phyloP scores from a whole-genome alignment of 2,888 invertebrate genomes.

The Azorinus chamasolen region DNA sequence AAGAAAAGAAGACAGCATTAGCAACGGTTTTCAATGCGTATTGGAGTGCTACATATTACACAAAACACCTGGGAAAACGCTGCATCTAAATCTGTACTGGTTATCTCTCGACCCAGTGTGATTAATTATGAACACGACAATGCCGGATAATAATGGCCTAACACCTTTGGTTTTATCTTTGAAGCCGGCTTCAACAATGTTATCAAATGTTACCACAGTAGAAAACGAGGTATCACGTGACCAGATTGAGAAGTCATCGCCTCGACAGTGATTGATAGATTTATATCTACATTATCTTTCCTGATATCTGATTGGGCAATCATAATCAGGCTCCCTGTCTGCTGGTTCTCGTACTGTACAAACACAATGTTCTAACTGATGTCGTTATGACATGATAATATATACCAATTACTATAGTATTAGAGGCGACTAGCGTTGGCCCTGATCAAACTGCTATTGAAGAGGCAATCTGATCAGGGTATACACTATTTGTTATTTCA shows the following conservation, averaged over 20 bases:
- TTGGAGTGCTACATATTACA: too few relatives aligned
- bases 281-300: slow-evolving; percentile 45
- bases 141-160: not conserved
- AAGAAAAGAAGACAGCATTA: too few relatives aligned
- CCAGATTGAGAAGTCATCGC: too few relatives aligned
- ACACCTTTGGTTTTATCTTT: slow-evolving; percentile 8
- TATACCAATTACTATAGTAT: too few relatives aligned
- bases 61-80: not conserved
- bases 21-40: too few relatives aligned
- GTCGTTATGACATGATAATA: too few relatives aligned
- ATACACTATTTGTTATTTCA: too few relatives aligned
- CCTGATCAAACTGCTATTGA: too few relatives aligned
- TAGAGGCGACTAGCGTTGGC: too few relatives aligned
- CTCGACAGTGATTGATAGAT: slow-evolving; percentile 50
- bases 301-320: slow-evolving; percentile 45
- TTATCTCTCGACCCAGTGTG: not conserved
- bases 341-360: too few relatives aligned
- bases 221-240: not conserved
- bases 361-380: too few relatives aligned
- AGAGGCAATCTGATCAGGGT: too few relatives aligned
- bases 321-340: slow-evolving; percentile 21
- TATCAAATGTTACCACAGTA: slow-evolving; percentile 6
- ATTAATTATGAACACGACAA: slow-evolving; percentile 7
- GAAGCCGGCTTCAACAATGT: slow-evolving; percentile 6
- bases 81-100: not conserved